Conservation (phyloP, 2,888 invertebrate species). For the Nesidiocoris tenuis region DNA sequence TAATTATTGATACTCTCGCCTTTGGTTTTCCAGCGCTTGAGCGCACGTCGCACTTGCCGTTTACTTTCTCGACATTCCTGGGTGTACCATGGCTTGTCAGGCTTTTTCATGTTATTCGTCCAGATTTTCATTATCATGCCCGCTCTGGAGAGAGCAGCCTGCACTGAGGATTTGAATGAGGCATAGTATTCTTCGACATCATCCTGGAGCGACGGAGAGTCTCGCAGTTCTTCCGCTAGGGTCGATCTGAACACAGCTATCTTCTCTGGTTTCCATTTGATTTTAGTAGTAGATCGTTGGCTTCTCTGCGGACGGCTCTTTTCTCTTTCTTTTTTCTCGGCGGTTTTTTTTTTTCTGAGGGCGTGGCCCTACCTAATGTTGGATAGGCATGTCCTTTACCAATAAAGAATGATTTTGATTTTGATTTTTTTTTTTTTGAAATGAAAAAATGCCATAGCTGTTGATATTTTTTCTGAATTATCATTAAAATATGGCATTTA, state of each 20-base stretch:
- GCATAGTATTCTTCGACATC: background rate
- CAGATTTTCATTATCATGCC: background rate
- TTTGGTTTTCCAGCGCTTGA: background rate
- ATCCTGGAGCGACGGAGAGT: background rate
- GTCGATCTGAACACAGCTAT: background rate
- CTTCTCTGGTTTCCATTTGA: background rate
- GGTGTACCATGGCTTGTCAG: background rate
- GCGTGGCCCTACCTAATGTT: too few species aligned
- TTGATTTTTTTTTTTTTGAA: too few species aligned
- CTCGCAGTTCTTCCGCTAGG: background rate
- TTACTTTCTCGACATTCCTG: background rate
- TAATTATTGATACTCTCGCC: background rate
- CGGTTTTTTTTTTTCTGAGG: too few species aligned
- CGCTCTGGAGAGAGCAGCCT: background rate
- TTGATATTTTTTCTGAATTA: too few species aligned
- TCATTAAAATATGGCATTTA: too few species aligned
- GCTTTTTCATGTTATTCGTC: background rate
- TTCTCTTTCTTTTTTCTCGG: too few species aligned
- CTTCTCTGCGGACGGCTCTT: background rate
- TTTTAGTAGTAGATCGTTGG: background rate
- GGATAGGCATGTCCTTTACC: too few species aligned
- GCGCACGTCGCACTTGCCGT: background rate
- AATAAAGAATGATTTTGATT: too few species aligned
- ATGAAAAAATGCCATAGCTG: too few species aligned
- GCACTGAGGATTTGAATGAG: background rate